These are phyloP conservation scores for Tetragonula carbonaria DNA, from an alignment of 2,888 invertebrate genomes.

Conservation along the genomic window DNA sequence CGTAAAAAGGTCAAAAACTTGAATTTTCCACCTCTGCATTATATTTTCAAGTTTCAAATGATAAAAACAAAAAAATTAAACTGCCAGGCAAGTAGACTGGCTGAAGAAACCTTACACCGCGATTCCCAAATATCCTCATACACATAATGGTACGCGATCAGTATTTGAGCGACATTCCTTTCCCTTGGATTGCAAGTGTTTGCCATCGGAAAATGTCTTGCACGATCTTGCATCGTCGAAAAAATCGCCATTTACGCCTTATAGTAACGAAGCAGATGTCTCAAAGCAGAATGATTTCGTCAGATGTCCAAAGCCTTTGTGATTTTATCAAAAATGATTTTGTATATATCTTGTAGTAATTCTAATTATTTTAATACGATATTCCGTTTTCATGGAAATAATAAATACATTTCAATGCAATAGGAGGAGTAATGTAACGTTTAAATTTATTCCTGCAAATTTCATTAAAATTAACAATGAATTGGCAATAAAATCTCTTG, in stretches of 20 bases:
- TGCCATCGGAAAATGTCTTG: conserved; percentile 26
- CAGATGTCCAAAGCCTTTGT: conserved; percentile 18
- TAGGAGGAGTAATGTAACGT: background rate
- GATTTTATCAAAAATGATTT: conserved; percentile 3
- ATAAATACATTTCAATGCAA: conserved; percentile 18
- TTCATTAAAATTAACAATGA: background rate
- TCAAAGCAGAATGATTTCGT: conserved; percentile 14
- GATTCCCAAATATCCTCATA: conserved; percentile 52
- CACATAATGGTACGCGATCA: conserved; percentile 22
- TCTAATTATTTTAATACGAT: background rate
- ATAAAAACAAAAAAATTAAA: conserved; percentile 26
- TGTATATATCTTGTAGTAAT: conserved; percentile 4
- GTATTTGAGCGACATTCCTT: conserved; percentile 36
- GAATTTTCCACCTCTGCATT: conserved; percentile 35
- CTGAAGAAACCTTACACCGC: conserved; percentile 72
- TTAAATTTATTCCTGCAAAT: background rate
- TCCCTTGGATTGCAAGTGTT: conserved; percentile 51
- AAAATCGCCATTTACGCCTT: conserved; percentile 14
- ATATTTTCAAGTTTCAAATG: background rate
- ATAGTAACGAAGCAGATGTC: conserved; percentile 22
- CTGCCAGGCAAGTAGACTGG: conserved; percentile 69
- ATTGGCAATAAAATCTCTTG: background rate
- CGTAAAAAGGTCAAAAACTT: background rate
- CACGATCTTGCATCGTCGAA: conserved; percentile 12
- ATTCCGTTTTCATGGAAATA: conserved; percentile 10